phyloP scores from a whole-genome alignment of 2,797 vertebrate genomes.

The Enteromius thamalakanensis region DNA sequence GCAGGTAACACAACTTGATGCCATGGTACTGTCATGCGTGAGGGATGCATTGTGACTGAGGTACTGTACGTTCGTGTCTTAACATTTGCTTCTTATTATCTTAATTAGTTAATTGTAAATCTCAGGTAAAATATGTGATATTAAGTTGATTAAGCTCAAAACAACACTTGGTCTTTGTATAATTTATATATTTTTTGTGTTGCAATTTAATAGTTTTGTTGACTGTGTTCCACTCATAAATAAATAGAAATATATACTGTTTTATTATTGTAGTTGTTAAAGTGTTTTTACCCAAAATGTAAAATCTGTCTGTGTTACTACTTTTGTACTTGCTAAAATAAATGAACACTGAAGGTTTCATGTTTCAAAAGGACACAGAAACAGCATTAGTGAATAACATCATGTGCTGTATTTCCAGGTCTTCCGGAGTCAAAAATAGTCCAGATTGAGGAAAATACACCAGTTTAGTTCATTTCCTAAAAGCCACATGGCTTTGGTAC shows the following conservation, averaged over 20 bases:
- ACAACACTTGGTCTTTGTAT: neutral
- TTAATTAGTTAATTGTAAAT: neutral
- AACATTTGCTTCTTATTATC: neutral
- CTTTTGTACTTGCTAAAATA: neutral
- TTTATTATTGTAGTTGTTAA: no score
- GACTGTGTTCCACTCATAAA: no score
- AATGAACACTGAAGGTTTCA: neutral
- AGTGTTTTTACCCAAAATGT: neutral
- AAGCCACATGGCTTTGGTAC: neutral
- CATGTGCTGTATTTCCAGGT: neutral
- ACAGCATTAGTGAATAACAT: neutral
- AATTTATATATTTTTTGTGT: neutral
- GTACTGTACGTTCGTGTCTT: neutral
- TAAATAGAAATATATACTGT: no score
- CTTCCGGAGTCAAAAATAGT: neutral
- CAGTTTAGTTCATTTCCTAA: neutral
- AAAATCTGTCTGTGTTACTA: no score
- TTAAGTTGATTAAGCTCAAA: neutral
- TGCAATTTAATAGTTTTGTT: neutral
- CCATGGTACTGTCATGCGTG: neutral
- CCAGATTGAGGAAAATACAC: no score
- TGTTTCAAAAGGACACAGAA: neutral
- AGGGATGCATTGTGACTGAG: neutral
- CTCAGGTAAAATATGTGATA: neutral
- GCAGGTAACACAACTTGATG: neutral